Evolutionary conservation across 2,113 vertebrate species (phyloP).

Genomic region (Paracanthobrama guichenoti): DNA sequence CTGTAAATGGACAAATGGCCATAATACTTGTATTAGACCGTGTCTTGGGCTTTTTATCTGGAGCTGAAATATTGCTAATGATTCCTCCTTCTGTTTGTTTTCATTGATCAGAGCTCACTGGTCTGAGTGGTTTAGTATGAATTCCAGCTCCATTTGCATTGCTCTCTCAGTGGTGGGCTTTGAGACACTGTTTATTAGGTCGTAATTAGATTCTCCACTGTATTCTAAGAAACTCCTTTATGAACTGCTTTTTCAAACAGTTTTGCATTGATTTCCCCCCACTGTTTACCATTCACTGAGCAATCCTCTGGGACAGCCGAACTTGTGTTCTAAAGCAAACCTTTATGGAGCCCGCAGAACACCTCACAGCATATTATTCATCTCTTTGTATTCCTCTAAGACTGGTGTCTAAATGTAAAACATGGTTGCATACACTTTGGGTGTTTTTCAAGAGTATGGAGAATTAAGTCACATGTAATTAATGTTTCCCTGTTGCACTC

Average conservation of each 20-base stretch:
- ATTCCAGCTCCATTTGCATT: conserved; percentile 31
- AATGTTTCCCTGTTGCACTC: conserved; percentile 53
- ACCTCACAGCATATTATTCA: conserved; percentile 12
- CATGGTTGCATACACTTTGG: conserved; percentile 13
- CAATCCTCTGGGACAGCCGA: not conserved
- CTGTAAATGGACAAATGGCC: conserved; percentile 34
- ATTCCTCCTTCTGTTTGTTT: conserved; percentile 42
- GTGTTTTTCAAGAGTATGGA: conserved; percentile 11
- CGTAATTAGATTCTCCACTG: conserved; percentile 35
- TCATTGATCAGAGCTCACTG: conserved; percentile 33
- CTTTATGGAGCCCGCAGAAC: conserved; percentile 9
- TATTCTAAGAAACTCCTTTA: conserved; percentile 39
- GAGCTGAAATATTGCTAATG: conserved; percentile 38
- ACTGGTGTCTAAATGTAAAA: conserved; percentile 23
- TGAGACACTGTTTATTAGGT: conserved; percentile 32
- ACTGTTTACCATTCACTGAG: not conserved
- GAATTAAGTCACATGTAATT: conserved; percentile 53
- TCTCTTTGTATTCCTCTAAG: conserved; percentile 13
- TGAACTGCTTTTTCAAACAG: conserved; percentile 25
- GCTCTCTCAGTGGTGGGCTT: conserved; percentile 17
- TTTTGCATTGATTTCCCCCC: conserved; percentile 38
- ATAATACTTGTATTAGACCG: conserved; percentile 10
- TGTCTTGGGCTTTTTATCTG: conserved; percentile 28
- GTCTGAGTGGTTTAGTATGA: conserved; percentile 28
- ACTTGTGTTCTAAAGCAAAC: not conserved